A percentile compares a stretch with the other conserved stretches of the same genome.
phyloP scores from a whole-genome alignment of 2,113 vertebrate species.

The Protobothrops mucrosquamatus region DNA sequence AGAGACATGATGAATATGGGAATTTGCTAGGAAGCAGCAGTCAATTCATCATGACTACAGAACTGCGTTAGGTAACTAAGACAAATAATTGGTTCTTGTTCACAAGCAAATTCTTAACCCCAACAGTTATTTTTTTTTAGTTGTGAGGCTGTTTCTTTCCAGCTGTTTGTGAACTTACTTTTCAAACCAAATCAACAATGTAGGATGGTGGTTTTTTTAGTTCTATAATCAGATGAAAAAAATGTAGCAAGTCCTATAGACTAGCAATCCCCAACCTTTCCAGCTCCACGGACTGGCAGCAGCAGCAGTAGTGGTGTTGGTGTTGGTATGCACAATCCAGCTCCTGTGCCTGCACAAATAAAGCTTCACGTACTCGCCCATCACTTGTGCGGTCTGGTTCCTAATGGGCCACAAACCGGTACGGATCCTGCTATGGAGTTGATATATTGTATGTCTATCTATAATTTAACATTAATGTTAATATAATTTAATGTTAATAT shows the following conservation, averaged over 20 bases:
- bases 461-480: neutral
- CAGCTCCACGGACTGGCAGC: neutral
- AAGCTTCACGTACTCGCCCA: neutral
- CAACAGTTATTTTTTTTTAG: neutral
- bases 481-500: too few relatives aligned
- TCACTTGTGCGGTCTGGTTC: neutral
- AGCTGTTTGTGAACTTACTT: neutral
- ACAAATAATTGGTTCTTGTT: neutral
- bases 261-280: neutral
- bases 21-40: neutral
- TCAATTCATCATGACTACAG: neutral
- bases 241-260: neutral
- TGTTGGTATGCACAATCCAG: neutral
- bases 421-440: neutral
- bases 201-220: neutral
- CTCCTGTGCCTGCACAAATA: neutral
- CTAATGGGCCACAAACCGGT: neutral
- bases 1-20: neutral
- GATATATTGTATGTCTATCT: neutral
- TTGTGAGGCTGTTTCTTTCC: neutral
- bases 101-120: neutral
- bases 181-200: neutral
- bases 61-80: conserved; percentile 23
- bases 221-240: neutral
- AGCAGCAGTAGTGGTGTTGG: neutral